phyloP scores from a whole-genome alignment of 2,797 vertebrate species.

The Sebastes baramenuke region DNA sequence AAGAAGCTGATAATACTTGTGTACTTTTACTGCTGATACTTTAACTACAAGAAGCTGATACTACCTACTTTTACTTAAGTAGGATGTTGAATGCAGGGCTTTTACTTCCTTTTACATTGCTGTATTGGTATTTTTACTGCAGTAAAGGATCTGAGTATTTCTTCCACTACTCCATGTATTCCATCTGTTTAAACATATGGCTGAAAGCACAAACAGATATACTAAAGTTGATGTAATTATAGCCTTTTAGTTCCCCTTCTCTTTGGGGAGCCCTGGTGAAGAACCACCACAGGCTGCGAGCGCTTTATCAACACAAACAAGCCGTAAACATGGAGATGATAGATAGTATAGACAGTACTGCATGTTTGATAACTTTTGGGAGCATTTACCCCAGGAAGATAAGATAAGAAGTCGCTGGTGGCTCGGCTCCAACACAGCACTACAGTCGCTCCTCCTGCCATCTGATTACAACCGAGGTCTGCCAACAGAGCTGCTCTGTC shows the following conservation, averaged over 20 bases:
- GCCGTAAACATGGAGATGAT: neutral
- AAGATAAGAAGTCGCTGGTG: neutral
- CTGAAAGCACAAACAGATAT: neutral
- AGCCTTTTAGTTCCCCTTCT: neutral
- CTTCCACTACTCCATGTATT: neutral
- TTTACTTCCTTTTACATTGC: neutral
- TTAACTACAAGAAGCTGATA: neutral
- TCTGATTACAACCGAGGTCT: conserved; percentile 19
- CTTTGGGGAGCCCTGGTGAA: neutral
- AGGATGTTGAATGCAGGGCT: neutral
- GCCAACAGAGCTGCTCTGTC: conserved; percentile 16
- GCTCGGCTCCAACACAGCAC: neutral
- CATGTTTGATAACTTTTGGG: neutral
- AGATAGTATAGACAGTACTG: neutral
- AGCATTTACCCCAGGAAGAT: neutral
- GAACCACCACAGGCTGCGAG: neutral
- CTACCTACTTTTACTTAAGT: neutral
- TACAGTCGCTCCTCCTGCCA: conserved; percentile 18
- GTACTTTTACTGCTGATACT: neutral
- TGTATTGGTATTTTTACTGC: neutral
- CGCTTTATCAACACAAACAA: neutral
- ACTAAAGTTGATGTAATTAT: neutral
- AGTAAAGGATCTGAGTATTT: neutral
- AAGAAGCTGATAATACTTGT: neutral
- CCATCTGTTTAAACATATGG: neutral